Evolutionary conservation across 2,113 vertebrate genomes (phyloP).

Genomic region (Uropsilus gracilis): DNA sequence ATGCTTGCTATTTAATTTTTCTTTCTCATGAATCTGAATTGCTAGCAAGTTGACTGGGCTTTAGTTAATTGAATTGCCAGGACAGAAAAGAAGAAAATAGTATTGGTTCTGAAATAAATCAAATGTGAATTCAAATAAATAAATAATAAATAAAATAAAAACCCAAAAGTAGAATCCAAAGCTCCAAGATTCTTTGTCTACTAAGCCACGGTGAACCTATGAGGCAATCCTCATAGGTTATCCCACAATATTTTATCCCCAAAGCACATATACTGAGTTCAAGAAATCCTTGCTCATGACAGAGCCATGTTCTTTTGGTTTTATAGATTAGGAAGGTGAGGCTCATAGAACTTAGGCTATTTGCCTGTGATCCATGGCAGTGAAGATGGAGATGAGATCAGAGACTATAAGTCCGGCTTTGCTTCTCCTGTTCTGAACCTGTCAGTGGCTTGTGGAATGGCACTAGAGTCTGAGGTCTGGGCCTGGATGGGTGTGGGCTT

Average conservation of each 20-base stretch:
- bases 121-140: background rate
- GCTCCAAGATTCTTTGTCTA: too few relatives aligned
- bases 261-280: background rate
- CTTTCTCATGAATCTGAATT: background rate
- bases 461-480: background rate
- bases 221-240: too few relatives aligned
- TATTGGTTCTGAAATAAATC: background rate
- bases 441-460: background rate
- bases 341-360: background rate
- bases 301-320: background rate
- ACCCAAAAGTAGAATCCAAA: too few relatives aligned
- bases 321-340: background rate
- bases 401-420: background rate
- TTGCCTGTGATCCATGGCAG: background rate
- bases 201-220: too few relatives aligned
- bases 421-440: background rate
- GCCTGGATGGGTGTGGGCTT: background rate
- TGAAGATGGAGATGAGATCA: background rate
- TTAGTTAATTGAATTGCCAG: background rate
- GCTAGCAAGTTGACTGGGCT: background rate
- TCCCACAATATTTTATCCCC: too few relatives aligned
- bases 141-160: too few relatives aligned
- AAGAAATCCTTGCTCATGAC: background rate
- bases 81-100: background rate
- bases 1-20: constrained; percentile 33